Evolutionary conservation across 2,797 vertebrate species (phyloP).

Genomic region (Pangasius krempfi): DNA sequence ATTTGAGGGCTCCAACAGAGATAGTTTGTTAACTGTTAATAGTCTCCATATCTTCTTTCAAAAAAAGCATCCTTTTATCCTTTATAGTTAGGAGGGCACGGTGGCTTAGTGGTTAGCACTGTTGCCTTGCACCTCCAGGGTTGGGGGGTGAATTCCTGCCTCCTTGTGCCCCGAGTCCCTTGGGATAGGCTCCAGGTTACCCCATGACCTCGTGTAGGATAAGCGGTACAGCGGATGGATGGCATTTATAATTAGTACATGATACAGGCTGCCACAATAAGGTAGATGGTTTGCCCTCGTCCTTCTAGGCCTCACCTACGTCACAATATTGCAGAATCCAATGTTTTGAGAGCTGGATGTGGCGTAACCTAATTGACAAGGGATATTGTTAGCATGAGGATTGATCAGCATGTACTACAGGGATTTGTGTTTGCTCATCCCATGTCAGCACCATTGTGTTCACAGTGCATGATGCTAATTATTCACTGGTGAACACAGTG

Average conservation of each 20-base stretch:
- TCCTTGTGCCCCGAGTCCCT: too few relatives aligned
- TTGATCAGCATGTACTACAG: not conserved
- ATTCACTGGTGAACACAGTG: constrained; percentile 18
- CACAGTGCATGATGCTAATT: constrained; percentile 11
- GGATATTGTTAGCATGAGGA: constrained; percentile 11
- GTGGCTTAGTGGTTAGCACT: too few relatives aligned
- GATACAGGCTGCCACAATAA: not conserved
- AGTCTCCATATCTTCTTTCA: not conserved
- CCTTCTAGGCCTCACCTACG: not conserved
- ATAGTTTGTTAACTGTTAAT: not conserved
- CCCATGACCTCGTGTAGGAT: too few relatives aligned
- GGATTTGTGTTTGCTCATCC: constrained; percentile 9
- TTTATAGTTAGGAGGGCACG: too few relatives aligned
- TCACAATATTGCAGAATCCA: too few relatives aligned
- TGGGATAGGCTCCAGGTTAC: too few relatives aligned
- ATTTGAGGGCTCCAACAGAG: not conserved
- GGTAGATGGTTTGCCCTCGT: not conserved
- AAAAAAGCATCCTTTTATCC: not conserved
- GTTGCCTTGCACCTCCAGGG: too few relatives aligned
- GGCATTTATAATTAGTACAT: not conserved
- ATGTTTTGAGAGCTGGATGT: not conserved
- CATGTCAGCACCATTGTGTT: not conserved
- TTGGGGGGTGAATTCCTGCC: too few relatives aligned
- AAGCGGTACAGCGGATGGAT: too few relatives aligned
- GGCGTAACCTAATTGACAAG: not conserved